A percentile compares a stretch with the other conserved stretches of the same genome.
These are phyloP conservation scores for Copidosoma aretas DNA, from an alignment of 2,888 invertebrate genomes.

Conservation along the genomic window DNA sequence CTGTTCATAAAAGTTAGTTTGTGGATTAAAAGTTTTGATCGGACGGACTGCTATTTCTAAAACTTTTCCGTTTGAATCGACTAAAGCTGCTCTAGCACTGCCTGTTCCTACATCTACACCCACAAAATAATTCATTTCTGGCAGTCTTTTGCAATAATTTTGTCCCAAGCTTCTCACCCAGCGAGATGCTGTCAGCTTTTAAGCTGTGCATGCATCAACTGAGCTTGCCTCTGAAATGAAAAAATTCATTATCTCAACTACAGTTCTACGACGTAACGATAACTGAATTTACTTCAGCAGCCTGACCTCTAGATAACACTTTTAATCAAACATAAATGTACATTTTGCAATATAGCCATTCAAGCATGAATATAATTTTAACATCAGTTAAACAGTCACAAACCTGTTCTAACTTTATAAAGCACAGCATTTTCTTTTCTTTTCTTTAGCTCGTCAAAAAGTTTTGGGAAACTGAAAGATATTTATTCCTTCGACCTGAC, in stretches of 20 bases:
- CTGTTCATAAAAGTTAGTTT: conserved; percentile 84
- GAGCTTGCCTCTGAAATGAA: conserved; percentile 14
- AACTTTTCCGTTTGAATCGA: conserved; percentile 74
- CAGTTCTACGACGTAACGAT: conserved; percentile 38
- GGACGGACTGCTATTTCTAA: conserved; percentile 69
- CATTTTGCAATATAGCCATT: background rate
- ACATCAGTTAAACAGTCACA: too few species aligned
- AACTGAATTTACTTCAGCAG: conserved; percentile 41
- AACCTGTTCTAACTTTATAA: too few species aligned
- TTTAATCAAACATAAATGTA: background rate
- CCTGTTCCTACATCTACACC: conserved; percentile 95
- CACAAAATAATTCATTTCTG: conserved; percentile 68
- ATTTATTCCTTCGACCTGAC: too few species aligned
- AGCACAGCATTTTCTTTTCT: too few species aligned
- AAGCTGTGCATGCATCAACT: conserved; percentile 7
- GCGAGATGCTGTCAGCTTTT: background rate
- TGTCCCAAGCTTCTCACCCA: background rate
- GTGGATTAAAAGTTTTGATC: conserved; percentile 80
- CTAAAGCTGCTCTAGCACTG: conserved; percentile 86
- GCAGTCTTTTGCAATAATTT: background rate
- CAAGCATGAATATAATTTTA: background rate
- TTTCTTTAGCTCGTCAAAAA: too few species aligned
- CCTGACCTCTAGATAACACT: conserved; percentile 51
- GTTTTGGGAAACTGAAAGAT: too few species aligned
- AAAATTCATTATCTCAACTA: conserved; percentile 40